These are phyloP conservation scores for Bos indicus DNA, from an alignment of 2,113 vertebrate genomes.

Conservation along the genomic window DNA sequence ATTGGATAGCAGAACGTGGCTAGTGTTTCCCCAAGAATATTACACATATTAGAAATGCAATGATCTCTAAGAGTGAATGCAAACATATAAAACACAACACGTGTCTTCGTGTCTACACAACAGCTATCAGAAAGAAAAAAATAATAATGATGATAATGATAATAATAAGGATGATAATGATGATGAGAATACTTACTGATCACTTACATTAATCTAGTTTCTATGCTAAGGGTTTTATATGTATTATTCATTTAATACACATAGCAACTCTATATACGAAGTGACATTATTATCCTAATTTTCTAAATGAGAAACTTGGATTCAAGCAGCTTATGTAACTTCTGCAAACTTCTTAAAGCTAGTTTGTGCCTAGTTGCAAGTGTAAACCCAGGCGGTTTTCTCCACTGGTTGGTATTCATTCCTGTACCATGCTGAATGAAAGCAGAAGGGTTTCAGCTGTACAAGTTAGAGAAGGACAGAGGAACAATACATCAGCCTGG, in stretches of 20 bases:
- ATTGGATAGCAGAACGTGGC: not conserved
- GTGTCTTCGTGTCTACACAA: not conserved
- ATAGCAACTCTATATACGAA: not conserved
- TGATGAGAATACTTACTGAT: not conserved
- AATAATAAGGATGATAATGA: not conserved
- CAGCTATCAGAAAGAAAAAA: not conserved
- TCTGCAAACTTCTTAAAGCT: not conserved
- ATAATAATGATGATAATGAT: not conserved
- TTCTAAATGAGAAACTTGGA: not conserved
- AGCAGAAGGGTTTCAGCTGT: not conserved
- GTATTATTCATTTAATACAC: not conserved
- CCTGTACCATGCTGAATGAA: not conserved
- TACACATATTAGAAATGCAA: not conserved
- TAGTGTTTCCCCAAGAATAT: not conserved
- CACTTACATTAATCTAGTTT: not conserved
- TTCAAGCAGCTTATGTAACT: not conserved
- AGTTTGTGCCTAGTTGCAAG: not conserved
- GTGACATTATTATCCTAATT: not conserved
- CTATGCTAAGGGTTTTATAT: not conserved
- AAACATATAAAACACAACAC: not conserved
- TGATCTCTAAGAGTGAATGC: not conserved
- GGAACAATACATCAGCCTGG: not conserved
- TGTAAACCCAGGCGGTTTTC: not conserved
- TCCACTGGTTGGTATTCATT: not conserved
- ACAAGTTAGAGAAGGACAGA: not conserved